phyloP scores from a whole-genome alignment of 2,113 vertebrate genomes.

The Paracyprichromis sp. region DNA sequence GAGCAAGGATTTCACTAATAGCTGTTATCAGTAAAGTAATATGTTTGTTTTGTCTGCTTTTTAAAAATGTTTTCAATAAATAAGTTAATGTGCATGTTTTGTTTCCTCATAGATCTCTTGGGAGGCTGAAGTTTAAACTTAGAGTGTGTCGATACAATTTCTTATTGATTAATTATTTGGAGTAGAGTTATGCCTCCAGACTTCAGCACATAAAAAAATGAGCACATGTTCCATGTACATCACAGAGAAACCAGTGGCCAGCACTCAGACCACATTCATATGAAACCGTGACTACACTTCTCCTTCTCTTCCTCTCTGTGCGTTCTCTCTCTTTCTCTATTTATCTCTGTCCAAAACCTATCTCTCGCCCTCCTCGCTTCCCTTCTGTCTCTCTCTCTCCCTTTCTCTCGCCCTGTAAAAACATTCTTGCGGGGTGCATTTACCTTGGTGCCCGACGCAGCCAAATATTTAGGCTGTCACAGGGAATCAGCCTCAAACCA shows the following conservation, averaged over 20 bases:
- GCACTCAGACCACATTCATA: background rate
- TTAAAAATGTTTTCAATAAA: background rate
- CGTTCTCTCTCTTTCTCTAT: background rate
- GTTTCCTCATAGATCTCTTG: background rate
- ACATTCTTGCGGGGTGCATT: conserved; percentile 62
- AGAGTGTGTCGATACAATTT: background rate
- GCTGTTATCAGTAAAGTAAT: background rate
- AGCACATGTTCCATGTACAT: background rate
- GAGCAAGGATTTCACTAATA: background rate
- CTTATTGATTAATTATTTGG: background rate
- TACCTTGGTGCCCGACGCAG: conserved; percentile 65
- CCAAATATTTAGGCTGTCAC: conserved; percentile 75
- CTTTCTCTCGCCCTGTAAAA: conserved; percentile 43
- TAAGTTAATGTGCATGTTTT: background rate
- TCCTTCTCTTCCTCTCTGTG: background rate
- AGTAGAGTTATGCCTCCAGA: background rate
- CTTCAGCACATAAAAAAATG: background rate
- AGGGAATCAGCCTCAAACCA: conserved; percentile 69
- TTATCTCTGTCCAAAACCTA: conserved; percentile 12
- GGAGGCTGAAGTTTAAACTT: background rate
- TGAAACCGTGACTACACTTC: background rate
- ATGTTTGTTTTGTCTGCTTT: background rate
- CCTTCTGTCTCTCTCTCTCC: background rate
- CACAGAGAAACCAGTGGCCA: background rate
- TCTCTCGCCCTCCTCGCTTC: background rate